Base-by-base conservation (phyloP, 1,140 invertebrate genomes). In the Spodoptera litura region DNA sequence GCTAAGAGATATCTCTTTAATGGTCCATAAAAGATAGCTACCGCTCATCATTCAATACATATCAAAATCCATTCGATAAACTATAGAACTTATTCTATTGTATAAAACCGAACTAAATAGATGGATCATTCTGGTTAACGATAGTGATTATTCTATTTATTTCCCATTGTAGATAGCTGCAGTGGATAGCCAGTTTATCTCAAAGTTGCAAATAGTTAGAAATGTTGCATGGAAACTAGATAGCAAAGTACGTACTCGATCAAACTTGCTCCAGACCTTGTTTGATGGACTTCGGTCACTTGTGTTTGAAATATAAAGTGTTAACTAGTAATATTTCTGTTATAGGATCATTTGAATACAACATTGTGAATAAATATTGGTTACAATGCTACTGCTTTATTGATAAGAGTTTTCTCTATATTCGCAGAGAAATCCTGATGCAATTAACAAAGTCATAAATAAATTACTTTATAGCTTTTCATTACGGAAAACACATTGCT, bases 121-220 rank as follows among this genome's bases (percentile, higher is more conserved):
- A 38, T 56, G 9, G 52, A 38, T 59, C n/a, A 20, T 64, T 44
- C 0, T 10, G 35, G 38, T 27, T 58, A 73, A 58, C n/a, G 5
- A 49, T 38, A 27, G 13, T 73, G n/a, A 44, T 59, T 44, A 73
- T 38, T 59, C 53, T 12, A 58, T 73, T 73, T 59, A 38, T 51
- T 27, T 70, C 35, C 13, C 2, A 72, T 13, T 49, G 71, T 73
- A n/a, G 20, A 53, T 38, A 59, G 15, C 10, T 20, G 15, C 61
- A 49, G 38, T 49, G 61, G 52, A 27, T 71, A 31, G 20, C 13
- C 13, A 38, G 10, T 20, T 73, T 59, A 73, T 73, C 71, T 59
- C 27, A 44, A 35, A 73, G 31, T 73, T 73, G 31, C 13, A 59
- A 73, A 59, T 59, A 49, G 71, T 49, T 73, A 20, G 68, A 53